Conservation (phyloP, 2,797 vertebrate genomes). For the Meda fulgida region DNA sequence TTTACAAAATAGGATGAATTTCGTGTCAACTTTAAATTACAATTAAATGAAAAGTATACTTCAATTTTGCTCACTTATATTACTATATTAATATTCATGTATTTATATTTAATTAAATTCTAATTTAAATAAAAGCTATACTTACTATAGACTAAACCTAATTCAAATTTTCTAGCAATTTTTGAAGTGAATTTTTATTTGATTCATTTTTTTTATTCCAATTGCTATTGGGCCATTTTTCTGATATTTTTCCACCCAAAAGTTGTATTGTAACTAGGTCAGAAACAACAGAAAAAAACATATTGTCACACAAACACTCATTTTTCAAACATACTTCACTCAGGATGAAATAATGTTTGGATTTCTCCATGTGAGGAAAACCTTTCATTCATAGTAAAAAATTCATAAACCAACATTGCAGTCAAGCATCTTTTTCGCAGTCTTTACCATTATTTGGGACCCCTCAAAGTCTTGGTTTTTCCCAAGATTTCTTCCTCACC, state of each 20-base stretch:
- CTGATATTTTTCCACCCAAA: no score
- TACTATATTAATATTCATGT: not conserved
- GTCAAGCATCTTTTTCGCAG: not conserved
- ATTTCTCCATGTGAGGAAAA: not conserved
- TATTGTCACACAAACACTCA: not conserved
- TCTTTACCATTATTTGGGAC: not conserved
- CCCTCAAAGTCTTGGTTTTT: not conserved
- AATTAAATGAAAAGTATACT: not conserved
- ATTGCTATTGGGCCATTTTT: not conserved
- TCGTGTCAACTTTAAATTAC: not conserved
- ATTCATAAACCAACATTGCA: constrained; percentile 11
- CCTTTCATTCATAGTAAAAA: not conserved
- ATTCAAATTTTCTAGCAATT: not conserved
- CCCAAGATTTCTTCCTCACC: not conserved
- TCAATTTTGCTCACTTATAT: not conserved
- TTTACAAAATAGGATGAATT: not conserved
- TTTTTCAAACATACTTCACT: constrained; percentile 28
- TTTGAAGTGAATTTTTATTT: not conserved
- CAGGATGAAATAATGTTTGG: constrained; percentile 12
- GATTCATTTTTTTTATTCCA: not conserved
- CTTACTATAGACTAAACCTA: not conserved
- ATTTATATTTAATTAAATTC: not conserved
- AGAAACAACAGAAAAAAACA: not conserved
- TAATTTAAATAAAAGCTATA: not conserved
- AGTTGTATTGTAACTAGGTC: not conserved